Evolutionary conservation across 2,113 vertebrate species (phyloP).

Genomic region (Mola mola): DNA sequence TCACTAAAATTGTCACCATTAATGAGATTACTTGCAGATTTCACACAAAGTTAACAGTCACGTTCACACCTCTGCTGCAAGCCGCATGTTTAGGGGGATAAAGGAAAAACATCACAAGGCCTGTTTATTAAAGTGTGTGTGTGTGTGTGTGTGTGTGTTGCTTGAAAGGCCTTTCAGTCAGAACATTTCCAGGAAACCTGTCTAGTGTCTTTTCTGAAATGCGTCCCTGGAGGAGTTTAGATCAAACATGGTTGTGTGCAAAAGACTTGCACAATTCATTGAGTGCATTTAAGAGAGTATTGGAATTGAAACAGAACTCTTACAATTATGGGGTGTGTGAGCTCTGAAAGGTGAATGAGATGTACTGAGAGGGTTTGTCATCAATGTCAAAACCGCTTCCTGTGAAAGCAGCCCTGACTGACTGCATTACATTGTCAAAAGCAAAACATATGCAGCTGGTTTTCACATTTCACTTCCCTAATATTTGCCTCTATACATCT

Average conservation of each 20-base stretch:
- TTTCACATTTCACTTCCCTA: constrained; percentile 47
- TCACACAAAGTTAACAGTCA: no score
- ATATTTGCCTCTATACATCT: constrained; percentile 7
- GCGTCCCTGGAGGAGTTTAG: background rate
- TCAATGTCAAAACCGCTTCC: constrained; percentile 71
- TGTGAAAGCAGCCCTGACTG: constrained; percentile 52
- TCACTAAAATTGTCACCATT: no score
- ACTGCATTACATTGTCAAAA: constrained; percentile 38
- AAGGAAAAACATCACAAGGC: no score
- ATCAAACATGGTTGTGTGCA: background rate
- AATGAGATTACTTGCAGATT: no score
- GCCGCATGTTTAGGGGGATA: no score
- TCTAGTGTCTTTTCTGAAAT: background rate
- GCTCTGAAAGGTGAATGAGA: constrained; percentile 65
- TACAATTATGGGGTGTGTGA: constrained; percentile 3
- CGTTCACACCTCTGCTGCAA: no score
- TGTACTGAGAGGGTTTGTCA: constrained; percentile 37
- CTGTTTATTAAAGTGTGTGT: no score
- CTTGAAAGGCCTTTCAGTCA: no score
- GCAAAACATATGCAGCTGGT: constrained; percentile 38
- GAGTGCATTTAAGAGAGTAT: background rate
- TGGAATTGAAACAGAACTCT: constrained; percentile 2
- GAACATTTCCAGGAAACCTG: no score
- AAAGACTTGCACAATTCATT: background rate
- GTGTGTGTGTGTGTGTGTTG: no score